Conservation (phyloP, 2,113 vertebrate genomes). For the Urocynchramus pylzowi region DNA sequence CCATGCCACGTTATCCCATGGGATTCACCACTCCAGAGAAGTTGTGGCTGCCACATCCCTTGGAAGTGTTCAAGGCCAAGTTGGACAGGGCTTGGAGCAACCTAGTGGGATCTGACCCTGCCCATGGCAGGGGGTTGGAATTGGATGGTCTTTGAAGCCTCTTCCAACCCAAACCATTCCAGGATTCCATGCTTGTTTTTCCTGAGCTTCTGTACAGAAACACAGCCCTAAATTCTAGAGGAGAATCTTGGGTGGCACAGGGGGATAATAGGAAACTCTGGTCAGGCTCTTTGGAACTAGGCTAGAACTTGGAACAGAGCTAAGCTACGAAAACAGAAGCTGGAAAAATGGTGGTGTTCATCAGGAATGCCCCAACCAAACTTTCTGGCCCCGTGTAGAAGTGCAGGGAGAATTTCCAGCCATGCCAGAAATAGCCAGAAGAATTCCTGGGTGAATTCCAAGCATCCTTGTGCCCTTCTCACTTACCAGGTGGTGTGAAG, state of each 20-base stretch:
- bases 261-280: not conserved
- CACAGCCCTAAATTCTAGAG: not conserved
- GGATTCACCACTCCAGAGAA: not conserved
- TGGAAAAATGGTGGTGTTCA: not conserved
- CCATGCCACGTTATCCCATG: not conserved
- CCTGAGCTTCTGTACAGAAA: not conserved
- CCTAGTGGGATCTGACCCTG: not conserved
- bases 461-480: not conserved
- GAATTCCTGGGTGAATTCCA: not conserved
- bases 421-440: not conserved
- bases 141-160: not conserved
- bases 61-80: not conserved
- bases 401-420: not conserved
- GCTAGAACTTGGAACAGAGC: not conserved
- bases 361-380: not conserved
- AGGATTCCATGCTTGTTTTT: not conserved
- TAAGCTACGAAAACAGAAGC: not conserved
- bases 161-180: not conserved
- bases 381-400: not conserved
- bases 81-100: not conserved
- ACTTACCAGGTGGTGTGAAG: slow-evolving; percentile 95
- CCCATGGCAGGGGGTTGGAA: not conserved
- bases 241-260: not conserved
- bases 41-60: not conserved
- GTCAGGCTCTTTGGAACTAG: not conserved